Percentiles rank a stretch among this genome's conserved stretches.
Evolutionary conservation across 2,888 invertebrate genomes (phyloP).

Genomic region (Amiota mariae): DNA sequence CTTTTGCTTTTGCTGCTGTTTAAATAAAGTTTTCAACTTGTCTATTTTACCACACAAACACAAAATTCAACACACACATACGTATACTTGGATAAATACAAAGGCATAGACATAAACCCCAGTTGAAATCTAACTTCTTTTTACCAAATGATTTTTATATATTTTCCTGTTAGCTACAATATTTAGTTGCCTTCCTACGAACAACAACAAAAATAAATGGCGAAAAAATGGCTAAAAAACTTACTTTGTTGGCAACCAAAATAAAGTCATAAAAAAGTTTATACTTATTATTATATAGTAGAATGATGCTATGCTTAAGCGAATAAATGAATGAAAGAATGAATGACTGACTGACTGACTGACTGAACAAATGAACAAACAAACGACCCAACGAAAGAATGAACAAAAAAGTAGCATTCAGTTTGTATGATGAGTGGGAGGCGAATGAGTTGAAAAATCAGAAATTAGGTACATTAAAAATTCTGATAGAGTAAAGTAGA

Average conservation of each 20-base stretch:
- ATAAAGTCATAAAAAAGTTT: conserved; percentile 29
- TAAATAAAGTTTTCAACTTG: conserved; percentile 29
- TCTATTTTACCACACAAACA: neutral
- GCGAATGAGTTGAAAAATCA: neutral
- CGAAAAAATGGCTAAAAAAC: neutral
- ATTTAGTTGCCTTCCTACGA: neutral
- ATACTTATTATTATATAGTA: conserved; percentile 24
- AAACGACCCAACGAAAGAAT: too few species aligned
- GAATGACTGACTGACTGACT: neutral
- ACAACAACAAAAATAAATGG: neutral
- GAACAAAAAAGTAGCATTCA: neutral
- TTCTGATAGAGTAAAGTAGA: conserved; percentile 8
- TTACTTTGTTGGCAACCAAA: conserved; percentile 25
- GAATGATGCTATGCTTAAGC: neutral
- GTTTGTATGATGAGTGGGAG: too few species aligned
- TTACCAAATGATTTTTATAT: conserved; percentile 25
- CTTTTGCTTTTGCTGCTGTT: conserved; percentile 31
- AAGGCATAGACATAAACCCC: neutral
- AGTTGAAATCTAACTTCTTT: conserved; percentile 20
- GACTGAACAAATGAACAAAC: neutral
- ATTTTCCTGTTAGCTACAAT: conserved; percentile 8
- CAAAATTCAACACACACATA: too few species aligned
- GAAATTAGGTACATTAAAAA: conserved; percentile 30
- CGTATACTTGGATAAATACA: too few species aligned
- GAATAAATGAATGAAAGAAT: neutral